Conservation (phyloP, 2,888 invertebrate genomes). For the Rhingia rostrata region DNA sequence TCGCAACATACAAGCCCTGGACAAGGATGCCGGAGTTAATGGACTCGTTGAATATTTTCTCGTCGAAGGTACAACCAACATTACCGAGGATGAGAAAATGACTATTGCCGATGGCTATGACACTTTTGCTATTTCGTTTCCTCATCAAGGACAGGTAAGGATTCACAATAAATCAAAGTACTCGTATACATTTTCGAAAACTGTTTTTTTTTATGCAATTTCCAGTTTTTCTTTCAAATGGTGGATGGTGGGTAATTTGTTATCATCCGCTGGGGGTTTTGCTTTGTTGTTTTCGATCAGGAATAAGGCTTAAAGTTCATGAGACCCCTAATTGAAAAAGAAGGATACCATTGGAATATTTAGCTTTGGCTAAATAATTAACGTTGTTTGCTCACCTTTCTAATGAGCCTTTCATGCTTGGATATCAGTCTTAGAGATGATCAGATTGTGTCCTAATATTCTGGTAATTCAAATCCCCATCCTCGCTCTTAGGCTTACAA, state of each 20-base stretch:
- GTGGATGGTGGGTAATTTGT: constrained; percentile 10
- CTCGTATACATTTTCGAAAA: constrained; percentile 3
- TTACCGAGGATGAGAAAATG: constrained; percentile 85
- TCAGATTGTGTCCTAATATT: too few relatives aligned
- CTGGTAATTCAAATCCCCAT: too few relatives aligned
- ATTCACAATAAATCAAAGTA: constrained; percentile 25
- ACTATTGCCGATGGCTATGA: constrained; percentile 91
- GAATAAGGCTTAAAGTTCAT: too few relatives aligned
- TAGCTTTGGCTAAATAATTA: too few relatives aligned
- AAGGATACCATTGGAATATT: too few relatives aligned
- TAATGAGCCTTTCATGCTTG: too few relatives aligned
- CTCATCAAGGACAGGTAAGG: constrained; percentile 91
- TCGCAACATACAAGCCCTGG: constrained; percentile 90
- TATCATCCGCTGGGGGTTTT: background rate
- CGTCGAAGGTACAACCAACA: constrained; percentile 85
- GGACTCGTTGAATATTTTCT: constrained; percentile 94
- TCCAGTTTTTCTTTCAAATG: constrained; percentile 35
- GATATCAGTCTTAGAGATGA: too few relatives aligned
- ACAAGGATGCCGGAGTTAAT: constrained; percentile 94
- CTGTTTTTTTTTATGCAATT: background rate
- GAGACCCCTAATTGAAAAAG: too few relatives aligned
- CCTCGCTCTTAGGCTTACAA: too few relatives aligned
- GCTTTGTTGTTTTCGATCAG: background rate
- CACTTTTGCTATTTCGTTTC: constrained; percentile 92
- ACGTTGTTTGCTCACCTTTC: too few relatives aligned